Conservation (phyloP, 1,140 invertebrate genomes). For the Lepidurus apus region DNA sequence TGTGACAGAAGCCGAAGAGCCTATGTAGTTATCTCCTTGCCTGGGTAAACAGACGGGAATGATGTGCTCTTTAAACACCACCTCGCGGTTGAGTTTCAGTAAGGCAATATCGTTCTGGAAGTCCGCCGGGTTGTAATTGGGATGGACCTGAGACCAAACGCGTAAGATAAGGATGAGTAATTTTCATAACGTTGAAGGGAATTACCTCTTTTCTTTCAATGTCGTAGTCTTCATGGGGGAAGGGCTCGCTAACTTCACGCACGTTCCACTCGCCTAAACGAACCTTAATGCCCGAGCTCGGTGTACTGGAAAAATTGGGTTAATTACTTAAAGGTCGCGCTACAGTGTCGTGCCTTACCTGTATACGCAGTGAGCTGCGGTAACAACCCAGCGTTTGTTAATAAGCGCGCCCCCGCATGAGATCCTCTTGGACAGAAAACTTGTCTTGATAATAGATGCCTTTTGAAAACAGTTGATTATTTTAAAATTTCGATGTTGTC, state of each 20-base stretch:
- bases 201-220: constrained; percentile 78
- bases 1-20: constrained; percentile 78
- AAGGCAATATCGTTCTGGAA: constrained; percentile 85
- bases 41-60: constrained; percentile 77
- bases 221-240: constrained; percentile 78
- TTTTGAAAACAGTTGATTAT: constrained; percentile 39
- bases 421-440: constrained; percentile 80
- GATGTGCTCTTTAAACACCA: constrained; percentile 81
- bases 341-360: constrained; percentile 53
- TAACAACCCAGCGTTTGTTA: constrained; percentile 82
- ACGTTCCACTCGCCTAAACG: constrained; percentile 88
- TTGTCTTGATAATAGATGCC: constrained; percentile 85
- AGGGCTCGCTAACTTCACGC: constrained; percentile 62
- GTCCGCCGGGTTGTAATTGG: constrained; percentile 77
- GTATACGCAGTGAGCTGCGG: constrained; percentile 80
- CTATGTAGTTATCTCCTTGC: constrained; percentile 65
- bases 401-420: constrained; percentile 86
- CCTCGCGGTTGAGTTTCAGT: constrained; percentile 68
- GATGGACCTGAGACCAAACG: constrained; percentile 56
- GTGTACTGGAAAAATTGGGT: constrained; percentile 53
- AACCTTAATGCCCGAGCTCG: constrained; percentile 77
- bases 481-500: neutral
- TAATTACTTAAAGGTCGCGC: neutral
- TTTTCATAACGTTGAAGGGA: neutral
- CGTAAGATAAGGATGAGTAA: constrained; percentile 25